Evolutionary conservation across 2,113 vertebrate species (phyloP), one percentile per base, ranked within the genome.

Genomic region (Toxostoma redivivum): DNA sequence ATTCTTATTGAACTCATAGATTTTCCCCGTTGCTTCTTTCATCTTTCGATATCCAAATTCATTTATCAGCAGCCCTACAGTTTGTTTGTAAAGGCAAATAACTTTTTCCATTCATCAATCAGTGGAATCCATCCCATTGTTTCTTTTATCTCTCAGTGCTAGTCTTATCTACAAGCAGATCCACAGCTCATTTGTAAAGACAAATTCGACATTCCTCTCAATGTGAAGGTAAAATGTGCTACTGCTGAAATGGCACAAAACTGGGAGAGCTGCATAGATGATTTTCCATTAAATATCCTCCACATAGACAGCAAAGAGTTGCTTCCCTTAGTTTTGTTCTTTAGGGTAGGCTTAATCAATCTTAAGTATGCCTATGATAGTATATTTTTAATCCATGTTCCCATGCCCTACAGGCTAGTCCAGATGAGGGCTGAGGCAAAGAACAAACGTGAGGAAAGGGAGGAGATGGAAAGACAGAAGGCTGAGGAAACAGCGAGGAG

Each of bases 391-490:
- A 95, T 73, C 44, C 37, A 2, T 30, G 30, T 97, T 61, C 88
- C 81, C 79, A 12, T 37, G 35, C 88, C 44, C 45, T 92, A 24
- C 89, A 98, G 98, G 93, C 86, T 98, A 48, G 90, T 83, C 58
- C 92, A 78, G 86, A 95, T 98, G 94, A 98, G 97, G 85, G 71
- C 88, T 61, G 87, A 96, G 73, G 66, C 97, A 79, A 91, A 94
- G 60, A 82, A 57, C 57, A 96, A 90, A 64, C 79, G 53, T 76
- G 40, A 97, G 78, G 96, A 96, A 27, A 97, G 92, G 85, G 92
- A 97, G 80, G 23, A 58, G 50, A 10, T 97, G 77, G 83, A 92
- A 1, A 61, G 66, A 40, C 73, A 96, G 60, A 97, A 97, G 91
- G 45, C 48, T 72, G 70, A 96, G 37, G 90, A 97, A 74, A 88